Evolutionary conservation across 2,888 invertebrate species (phyloP).

Genomic region (Deilephila porcellus): DNA sequence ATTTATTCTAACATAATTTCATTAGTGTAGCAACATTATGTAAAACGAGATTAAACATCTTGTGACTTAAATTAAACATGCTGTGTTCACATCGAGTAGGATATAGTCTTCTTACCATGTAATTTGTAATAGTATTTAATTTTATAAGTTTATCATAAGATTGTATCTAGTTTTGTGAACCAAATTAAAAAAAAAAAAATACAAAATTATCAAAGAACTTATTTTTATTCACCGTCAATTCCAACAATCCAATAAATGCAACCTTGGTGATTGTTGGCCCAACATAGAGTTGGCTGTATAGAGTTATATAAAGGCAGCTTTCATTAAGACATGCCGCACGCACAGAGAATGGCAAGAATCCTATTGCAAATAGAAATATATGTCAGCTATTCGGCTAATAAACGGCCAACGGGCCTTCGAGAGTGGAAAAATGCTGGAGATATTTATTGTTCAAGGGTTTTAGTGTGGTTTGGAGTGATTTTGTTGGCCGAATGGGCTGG

Average conservation of each 20-base stretch:
- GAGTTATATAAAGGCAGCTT: constrained; percentile 32
- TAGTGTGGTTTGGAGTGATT: constrained; percentile 19
- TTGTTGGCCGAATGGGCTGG: neutral
- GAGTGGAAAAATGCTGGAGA: constrained; percentile 27
- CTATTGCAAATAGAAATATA: constrained; percentile 39
- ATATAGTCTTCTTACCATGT: too few species aligned
- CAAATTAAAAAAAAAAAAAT: too few species aligned
- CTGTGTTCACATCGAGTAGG: too few species aligned
- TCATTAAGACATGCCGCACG: constrained; percentile 49
- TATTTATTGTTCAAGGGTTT: constrained; percentile 24
- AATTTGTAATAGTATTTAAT: too few species aligned
- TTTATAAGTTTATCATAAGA: too few species aligned
- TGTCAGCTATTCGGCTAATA: constrained; percentile 44
- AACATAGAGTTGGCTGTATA: neutral
- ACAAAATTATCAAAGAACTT: too few species aligned
- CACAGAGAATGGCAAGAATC: constrained; percentile 28
- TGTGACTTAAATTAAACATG: too few species aligned
- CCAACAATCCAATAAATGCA: neutral
- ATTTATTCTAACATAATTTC: too few species aligned
- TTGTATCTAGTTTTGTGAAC: too few species aligned
- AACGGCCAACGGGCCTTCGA: constrained; percentile 32
- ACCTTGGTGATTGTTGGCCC: neutral
- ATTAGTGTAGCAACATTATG: too few species aligned
- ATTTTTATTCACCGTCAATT: neutral
- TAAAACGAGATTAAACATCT: too few species aligned